phyloP scores from a whole-genome alignment of 2,888 invertebrate species.

The Diaperis boleti region DNA sequence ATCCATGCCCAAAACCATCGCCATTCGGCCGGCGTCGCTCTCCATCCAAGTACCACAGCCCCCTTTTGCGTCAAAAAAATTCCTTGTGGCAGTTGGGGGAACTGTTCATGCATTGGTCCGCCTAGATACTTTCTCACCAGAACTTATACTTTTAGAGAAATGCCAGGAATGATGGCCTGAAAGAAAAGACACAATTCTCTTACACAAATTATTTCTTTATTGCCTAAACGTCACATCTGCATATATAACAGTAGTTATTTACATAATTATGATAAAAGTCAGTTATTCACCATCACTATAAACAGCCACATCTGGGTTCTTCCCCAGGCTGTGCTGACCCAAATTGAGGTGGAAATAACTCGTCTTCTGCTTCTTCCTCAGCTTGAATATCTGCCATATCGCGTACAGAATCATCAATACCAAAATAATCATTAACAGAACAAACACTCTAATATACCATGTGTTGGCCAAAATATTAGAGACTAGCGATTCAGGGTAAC shows the following conservation, averaged over 20 bases:
- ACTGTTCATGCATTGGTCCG: too few relatives aligned
- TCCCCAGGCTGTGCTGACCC: slow-evolving; percentile 53
- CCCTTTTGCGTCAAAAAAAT: too few relatives aligned
- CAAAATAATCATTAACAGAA: slow-evolving; percentile 51
- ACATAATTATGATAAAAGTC: too few relatives aligned
- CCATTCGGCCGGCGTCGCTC: too few relatives aligned
- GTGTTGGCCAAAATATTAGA: slow-evolving; percentile 51
- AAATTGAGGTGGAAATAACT: slow-evolving; percentile 51
- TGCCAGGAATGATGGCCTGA: too few relatives aligned
- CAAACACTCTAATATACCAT: slow-evolving; percentile 58
- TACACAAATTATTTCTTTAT: too few relatives aligned
- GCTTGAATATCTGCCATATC: slow-evolving; percentile 37
- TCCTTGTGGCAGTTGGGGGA: too few relatives aligned
- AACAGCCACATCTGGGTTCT: slow-evolving; percentile 57
- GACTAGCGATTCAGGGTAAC: slow-evolving; percentile 58
- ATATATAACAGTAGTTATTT: slow-evolving; percentile 18
- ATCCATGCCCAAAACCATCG: too few relatives aligned
- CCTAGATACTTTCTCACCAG: too few relatives aligned
- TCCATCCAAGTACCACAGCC: too few relatives aligned
- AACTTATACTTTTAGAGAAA: too few relatives aligned
- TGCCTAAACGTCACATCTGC: not conserved
- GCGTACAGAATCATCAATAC: slow-evolving; percentile 44
- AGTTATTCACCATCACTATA: slow-evolving; percentile 52
- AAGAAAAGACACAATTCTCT: too few relatives aligned
- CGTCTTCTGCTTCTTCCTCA: slow-evolving; percentile 39